A percentile compares a stretch with the other conserved stretches of the same genome.
phyloP scores from a whole-genome alignment of 2,888 invertebrate species.

The Coremacera marginata region DNA sequence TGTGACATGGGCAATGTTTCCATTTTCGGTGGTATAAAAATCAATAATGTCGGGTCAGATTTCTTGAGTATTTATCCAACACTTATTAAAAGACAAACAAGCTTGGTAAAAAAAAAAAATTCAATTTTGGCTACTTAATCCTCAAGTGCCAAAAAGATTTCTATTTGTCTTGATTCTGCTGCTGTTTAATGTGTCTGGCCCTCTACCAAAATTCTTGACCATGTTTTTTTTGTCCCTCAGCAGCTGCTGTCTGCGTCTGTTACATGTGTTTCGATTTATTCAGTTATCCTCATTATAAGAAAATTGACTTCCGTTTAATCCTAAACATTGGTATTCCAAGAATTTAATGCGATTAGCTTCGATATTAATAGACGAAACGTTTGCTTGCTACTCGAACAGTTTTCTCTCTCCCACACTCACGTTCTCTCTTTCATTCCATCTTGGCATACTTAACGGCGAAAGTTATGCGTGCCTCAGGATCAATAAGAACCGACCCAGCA shows the following conservation, averaged over 20 bases:
- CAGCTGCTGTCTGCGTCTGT: background rate
- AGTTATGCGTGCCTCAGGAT: constrained; percentile 13
- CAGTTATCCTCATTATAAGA: constrained; percentile 45
- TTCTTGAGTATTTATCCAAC: too few species aligned
- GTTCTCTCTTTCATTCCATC: constrained; percentile 36
- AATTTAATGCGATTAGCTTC: constrained; percentile 50
- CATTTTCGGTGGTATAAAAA: background rate
- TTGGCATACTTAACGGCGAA: background rate
- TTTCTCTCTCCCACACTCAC: constrained; percentile 45
- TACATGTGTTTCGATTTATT: background rate
- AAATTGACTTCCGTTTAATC: constrained; percentile 51
- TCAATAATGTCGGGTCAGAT: too few species aligned
- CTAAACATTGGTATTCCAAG: constrained; percentile 38
- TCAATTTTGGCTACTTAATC: background rate
- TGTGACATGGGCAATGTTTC: background rate
- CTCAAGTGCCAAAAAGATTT: background rate
- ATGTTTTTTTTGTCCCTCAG: background rate
- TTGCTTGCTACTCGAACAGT: constrained; percentile 41
- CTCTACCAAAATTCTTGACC: background rate
- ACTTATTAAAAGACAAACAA: too few species aligned
- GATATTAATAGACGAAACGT: constrained; percentile 42
- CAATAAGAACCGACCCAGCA: constrained; percentile 54
- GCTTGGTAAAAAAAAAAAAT: too few species aligned
- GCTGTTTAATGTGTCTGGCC: background rate
- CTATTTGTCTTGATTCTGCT: background rate